phyloP scores from a whole-genome alignment of 2,797 vertebrate genomes.

The Pristis pectinata region DNA sequence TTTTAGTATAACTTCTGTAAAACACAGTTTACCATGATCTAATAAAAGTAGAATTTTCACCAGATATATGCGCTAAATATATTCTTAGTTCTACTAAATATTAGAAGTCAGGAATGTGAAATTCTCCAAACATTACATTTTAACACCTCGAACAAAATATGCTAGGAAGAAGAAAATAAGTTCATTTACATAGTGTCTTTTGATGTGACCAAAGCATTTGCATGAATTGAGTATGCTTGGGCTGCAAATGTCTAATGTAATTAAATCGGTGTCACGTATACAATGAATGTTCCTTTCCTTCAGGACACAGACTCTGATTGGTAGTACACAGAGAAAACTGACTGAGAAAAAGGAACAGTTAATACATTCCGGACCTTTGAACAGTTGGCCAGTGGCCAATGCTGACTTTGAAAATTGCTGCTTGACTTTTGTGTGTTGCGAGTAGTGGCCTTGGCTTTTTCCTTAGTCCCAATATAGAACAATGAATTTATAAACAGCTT shows the following conservation, averaged over 20 bases:
- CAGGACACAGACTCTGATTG: background rate
- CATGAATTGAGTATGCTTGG: background rate
- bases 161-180: background rate
- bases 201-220: background rate
- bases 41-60: background rate
- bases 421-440: background rate
- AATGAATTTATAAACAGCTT: background rate
- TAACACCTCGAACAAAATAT: background rate
- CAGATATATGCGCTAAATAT: background rate
- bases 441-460: background rate
- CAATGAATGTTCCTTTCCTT: background rate
- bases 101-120: background rate
- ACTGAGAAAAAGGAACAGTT: background rate
- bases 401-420: background rate
- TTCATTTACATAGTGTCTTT: background rate
- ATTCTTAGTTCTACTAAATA: background rate
- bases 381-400: background rate
- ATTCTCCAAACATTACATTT: background rate
- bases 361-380: background rate
- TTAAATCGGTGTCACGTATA: background rate
- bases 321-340: background rate
- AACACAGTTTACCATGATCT: background rate
- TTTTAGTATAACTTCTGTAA: background rate
- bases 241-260: background rate
- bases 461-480: background rate